Percentiles rank a stretch among this genome's conserved stretches.
These are phyloP conservation scores for Physocephala rufipes DNA, from an alignment of 2,888 invertebrate genomes.

Conservation along the genomic window DNA sequence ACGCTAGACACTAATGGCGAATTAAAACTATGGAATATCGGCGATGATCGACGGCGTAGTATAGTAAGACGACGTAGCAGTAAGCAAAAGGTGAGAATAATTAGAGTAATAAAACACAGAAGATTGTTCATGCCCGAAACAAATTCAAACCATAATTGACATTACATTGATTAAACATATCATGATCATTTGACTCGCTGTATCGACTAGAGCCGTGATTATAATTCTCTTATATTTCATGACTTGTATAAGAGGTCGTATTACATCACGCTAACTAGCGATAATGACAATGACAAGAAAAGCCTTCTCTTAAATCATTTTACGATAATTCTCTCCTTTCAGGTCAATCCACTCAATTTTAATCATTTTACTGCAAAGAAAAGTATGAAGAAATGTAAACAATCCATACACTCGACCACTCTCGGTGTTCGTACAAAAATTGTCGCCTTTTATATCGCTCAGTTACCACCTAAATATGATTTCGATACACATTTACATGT, in stretches of 20 bases:
- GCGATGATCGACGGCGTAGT: slow-evolving; percentile 50
- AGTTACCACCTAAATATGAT: slow-evolving; percentile 24
- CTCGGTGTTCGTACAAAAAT: slow-evolving; percentile 35
- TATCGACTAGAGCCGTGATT: too few species aligned
- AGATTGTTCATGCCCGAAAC: too few species aligned
- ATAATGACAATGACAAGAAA: too few species aligned
- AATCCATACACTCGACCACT: slow-evolving; percentile 43
- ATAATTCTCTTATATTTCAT: too few species aligned
- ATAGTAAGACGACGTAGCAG: slow-evolving; percentile 47
- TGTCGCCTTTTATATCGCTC: slow-evolving; percentile 48
- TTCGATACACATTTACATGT: slow-evolving; percentile 51
- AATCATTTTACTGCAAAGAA: slow-evolving; percentile 37
- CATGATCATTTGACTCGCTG: too few species aligned
- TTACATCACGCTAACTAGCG: too few species aligned
- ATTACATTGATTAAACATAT: too few species aligned
- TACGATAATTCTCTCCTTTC: background rate
- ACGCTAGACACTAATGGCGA: slow-evolving; percentile 59
- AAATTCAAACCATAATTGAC: too few species aligned
- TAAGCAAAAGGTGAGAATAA: slow-evolving; percentile 44
- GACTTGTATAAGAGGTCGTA: too few species aligned
- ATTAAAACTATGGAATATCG: slow-evolving; percentile 59
- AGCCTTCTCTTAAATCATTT: background rate
- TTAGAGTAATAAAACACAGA: too few species aligned
- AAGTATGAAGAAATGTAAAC: slow-evolving; percentile 42
- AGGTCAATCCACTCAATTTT: slow-evolving; percentile 45